Percentiles rank a stretch among this genome's conserved stretches.
phyloP scores from a whole-genome alignment of 2,888 invertebrate species.

The Tachina lurida region DNA sequence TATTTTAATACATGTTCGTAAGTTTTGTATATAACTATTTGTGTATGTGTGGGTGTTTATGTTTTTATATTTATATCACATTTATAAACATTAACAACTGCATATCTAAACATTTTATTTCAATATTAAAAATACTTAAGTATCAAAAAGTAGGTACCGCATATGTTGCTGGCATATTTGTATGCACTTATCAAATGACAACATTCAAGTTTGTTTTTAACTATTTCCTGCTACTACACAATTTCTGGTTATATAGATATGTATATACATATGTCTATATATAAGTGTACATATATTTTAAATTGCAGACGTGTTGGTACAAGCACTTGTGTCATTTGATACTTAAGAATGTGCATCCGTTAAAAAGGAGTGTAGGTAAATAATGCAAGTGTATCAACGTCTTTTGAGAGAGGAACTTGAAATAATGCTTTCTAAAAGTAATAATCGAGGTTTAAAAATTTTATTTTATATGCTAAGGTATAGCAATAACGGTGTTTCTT shows the following conservation, averaged over 20 bases:
- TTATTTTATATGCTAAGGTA: too few relatives aligned
- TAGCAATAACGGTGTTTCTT: background rate
- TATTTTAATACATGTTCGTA: background rate
- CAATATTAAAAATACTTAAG: slow-evolving; percentile 67
- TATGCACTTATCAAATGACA: slow-evolving; percentile 67
- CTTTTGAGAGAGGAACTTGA: background rate
- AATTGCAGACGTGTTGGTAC: background rate
- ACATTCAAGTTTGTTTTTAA: slow-evolving; percentile 56
- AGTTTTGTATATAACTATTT: too few relatives aligned
- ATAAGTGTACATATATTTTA: background rate
- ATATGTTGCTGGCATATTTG: slow-evolving; percentile 67
- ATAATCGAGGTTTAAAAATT: too few relatives aligned
- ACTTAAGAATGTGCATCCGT: slow-evolving; percentile 57
- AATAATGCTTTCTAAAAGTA: slow-evolving; percentile 12
- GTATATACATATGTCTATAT: background rate
- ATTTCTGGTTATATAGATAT: background rate
- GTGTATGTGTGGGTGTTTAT: background rate
- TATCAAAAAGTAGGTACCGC: slow-evolving; percentile 53
- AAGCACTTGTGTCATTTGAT: slow-evolving; percentile 36
- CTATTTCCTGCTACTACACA: slow-evolving; percentile 51
- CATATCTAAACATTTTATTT: slow-evolving; percentile 50
- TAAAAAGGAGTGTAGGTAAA: slow-evolving; percentile 35
- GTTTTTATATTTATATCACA: background rate
- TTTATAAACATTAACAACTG: background rate
- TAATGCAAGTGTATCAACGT: slow-evolving; percentile 4